Evolutionary conservation across 2,113 vertebrate species (phyloP).

Genomic region (Gorilla gorilla): DNA sequence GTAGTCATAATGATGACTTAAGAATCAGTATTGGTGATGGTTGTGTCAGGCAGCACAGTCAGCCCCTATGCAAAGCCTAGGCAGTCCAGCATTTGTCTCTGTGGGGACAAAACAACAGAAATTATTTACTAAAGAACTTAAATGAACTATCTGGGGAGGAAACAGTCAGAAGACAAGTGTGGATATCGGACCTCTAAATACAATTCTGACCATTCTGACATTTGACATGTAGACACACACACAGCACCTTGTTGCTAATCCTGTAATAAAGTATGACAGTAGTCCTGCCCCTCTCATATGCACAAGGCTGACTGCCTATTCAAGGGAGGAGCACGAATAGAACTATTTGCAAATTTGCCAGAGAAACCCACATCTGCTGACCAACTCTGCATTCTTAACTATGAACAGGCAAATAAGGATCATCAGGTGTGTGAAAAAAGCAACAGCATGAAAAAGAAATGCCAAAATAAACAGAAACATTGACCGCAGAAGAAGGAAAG

Average conservation of each 20-base stretch:
- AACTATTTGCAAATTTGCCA: neutral
- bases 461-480: neutral
- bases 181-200: neutral
- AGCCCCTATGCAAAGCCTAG: accelerated
- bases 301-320: neutral
- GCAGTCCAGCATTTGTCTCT: neutral
- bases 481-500: neutral
- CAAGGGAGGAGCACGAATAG: neutral
- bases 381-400: neutral
- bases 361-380: neutral
- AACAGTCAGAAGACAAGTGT: neutral
- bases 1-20: neutral
- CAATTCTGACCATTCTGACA: neutral
- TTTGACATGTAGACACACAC: neutral
- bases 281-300: neutral
- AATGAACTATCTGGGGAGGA: neutral
- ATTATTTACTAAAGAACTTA: neutral
- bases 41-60: neutral
- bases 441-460: neutral
- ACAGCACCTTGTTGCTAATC: neutral
- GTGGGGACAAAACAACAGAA: accelerated
- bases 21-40: neutral
- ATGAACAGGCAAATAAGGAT: neutral
- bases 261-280: neutral
- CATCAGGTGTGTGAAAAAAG: neutral